Base-by-base conservation (phyloP, 2,888 invertebrate species). In the Cryptus armator region DNA sequence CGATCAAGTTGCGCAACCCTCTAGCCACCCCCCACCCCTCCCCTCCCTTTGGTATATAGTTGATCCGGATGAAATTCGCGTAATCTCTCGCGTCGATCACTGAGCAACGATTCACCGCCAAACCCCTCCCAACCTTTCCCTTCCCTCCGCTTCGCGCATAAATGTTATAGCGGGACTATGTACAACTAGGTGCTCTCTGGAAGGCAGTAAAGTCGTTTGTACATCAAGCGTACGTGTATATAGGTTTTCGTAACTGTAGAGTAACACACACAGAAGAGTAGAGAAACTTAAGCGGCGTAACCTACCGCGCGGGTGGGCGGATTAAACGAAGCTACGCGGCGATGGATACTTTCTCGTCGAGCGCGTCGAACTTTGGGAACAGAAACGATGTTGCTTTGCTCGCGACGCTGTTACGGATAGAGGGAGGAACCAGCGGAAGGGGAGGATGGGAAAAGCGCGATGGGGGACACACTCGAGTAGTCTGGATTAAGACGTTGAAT, bases 401-500 rank as follows among this genome's bases (percentile, higher is more conserved):
- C 48, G 81, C 46, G 74, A 70, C 67, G 56, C 24, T 19, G 12
- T 10, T 56, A 9, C 56, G 24, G 56, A 56, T 56, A 56, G 19
- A 12, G 72, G 12, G 62, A 51, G 68, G 44, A 51, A 59, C 67
- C 74, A 53, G 83, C 37, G 43, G 74, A 68, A 62, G 72, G 67
- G 43, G 56, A 62, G 67, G 59, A 70, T 32, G 46, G 77, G 70
- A 10, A 43, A 56, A 68, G 44, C 4, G 44, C 4, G 44, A n/a
- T 24, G 24, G 12, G 37, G 43, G 16, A 10, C 56, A 16, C 56
- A 24, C 75, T 66, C 78, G 74, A 81, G 68, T 74, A 81, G 46
- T 81, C 84, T 81, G 84, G 84, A 84, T 84, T 84, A 84, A 81
- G 81, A 78, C 74, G 70, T 48, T 74, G 78, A 81, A 53, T 48